Conservation (phyloP, 64 coral and sea anemone genomes). For the Pachyseris speciosa region DNA sequence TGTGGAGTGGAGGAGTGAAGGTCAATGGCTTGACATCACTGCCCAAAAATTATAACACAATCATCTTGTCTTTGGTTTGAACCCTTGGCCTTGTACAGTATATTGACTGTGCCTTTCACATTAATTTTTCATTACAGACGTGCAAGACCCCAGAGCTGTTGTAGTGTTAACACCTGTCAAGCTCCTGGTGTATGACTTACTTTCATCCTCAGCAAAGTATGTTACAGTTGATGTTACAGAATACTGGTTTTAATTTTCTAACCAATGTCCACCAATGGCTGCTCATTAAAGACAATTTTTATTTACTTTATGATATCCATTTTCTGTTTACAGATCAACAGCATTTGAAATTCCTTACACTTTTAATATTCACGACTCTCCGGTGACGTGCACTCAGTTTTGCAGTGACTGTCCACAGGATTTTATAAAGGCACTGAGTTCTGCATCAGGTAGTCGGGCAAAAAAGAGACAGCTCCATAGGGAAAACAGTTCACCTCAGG, state of each 20-base stretch:
- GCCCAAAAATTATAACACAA: too few relatives aligned
- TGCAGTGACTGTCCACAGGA: conserved; percentile 79
- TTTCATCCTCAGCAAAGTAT: conserved; percentile 84
- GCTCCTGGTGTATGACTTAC: conserved; percentile 79
- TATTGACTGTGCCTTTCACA: not conserved
- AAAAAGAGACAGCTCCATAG: conserved; percentile 81
- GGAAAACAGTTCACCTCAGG: conserved; percentile 73
- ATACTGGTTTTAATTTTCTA: too few relatives aligned
- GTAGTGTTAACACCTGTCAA: conserved; percentile 78
- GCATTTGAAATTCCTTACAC: conserved; percentile 87
- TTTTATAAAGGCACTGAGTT: conserved; percentile 64
- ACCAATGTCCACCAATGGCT: too few relatives aligned
- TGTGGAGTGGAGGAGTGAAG: too few relatives aligned
- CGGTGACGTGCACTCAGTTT: conserved; percentile 94
- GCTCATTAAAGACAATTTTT: too few relatives aligned
- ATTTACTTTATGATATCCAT: not conserved
- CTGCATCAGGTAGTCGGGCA: conserved; percentile 30
- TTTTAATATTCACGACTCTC: conserved; percentile 93
- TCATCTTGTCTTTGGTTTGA: too few relatives aligned
- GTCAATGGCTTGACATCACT: too few relatives aligned
- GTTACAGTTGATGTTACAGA: not conserved
- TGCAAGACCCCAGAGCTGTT: conserved; percentile 79
- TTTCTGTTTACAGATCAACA: conserved; percentile 37
- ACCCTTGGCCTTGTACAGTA: not conserved
- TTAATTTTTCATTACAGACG: conserved; percentile 40